Evolutionary conservation across 2,888 invertebrate species (phyloP).

Genomic region (Aphodius granarius): DNA sequence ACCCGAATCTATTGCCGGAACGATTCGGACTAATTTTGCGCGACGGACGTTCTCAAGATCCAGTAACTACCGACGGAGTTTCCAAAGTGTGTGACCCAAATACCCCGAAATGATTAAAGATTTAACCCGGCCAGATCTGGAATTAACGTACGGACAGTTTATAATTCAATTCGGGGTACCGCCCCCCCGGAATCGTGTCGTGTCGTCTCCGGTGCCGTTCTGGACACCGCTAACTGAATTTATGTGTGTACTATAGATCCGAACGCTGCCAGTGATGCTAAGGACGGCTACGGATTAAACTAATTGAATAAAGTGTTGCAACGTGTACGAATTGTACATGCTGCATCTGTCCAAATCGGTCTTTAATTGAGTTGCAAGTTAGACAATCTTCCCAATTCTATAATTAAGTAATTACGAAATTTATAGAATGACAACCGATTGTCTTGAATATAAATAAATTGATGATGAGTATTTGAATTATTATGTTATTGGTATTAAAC

Average conservation of each 20-base stretch:
- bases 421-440: not conserved
- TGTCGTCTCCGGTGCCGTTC: not conserved
- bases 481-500: too few relatives aligned
- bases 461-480: too few relatives aligned
- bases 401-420: not conserved
- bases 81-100: not conserved
- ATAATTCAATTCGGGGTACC: not conserved
- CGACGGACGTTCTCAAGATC: not conserved
- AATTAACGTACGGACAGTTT: not conserved
- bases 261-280: too few relatives aligned
- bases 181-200: not conserved
- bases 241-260: not conserved
- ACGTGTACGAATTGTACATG: not conserved
- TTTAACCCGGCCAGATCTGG: not conserved
- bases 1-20: not conserved
- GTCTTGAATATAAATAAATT: too few relatives aligned
- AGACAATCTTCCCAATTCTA: not conserved
- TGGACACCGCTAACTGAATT: not conserved
- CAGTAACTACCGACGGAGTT: not conserved
- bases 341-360: not conserved
- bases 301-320: not conserved
- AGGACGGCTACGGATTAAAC: not conserved
- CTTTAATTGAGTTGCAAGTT: not conserved
- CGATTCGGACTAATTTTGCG: not conserved
- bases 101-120: not conserved